Percentiles rank a stretch among this genome's conserved stretches.
Conservation (phyloP, 2,113 vertebrate species). For the Anser cygnoides region DNA sequence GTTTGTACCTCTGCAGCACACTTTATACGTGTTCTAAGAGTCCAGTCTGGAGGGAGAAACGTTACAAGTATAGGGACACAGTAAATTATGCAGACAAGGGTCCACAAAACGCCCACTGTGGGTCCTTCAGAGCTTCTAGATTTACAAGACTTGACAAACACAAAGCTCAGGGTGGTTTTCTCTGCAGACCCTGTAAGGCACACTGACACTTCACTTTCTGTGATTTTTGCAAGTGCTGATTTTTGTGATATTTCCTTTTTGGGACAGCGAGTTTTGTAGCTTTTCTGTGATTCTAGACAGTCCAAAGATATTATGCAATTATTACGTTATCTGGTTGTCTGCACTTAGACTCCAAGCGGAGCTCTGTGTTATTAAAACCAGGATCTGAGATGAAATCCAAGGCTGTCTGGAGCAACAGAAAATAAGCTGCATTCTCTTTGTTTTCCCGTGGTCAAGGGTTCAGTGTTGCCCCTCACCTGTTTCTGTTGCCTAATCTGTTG, state of each 20-base stretch:
- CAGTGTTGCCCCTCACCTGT: background rate
- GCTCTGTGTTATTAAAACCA: background rate
- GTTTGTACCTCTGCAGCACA: conserved; percentile 5
- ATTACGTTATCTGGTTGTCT: background rate
- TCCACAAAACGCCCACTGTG: fast-evolving
- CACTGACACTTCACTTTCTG: background rate
- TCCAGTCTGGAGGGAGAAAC: background rate
- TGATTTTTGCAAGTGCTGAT: background rate
- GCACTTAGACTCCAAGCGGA: background rate
- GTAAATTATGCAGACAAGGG: background rate
- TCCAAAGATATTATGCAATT: background rate
- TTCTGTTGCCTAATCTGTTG: background rate
- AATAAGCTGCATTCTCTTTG: background rate
- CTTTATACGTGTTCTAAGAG: background rate
- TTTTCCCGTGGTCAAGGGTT: background rate
- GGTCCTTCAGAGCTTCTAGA: background rate
- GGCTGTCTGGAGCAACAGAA: background rate
- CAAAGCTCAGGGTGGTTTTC: background rate
- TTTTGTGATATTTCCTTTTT: background rate
- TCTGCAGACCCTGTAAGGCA: background rate
- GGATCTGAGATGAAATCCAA: background rate
- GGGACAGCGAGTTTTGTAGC: background rate
- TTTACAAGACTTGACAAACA: background rate
- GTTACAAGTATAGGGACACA: background rate
- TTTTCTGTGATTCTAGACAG: background rate